Evolutionary conservation across 2,113 vertebrate species (phyloP).

Genomic region (Passerina amoena): DNA sequence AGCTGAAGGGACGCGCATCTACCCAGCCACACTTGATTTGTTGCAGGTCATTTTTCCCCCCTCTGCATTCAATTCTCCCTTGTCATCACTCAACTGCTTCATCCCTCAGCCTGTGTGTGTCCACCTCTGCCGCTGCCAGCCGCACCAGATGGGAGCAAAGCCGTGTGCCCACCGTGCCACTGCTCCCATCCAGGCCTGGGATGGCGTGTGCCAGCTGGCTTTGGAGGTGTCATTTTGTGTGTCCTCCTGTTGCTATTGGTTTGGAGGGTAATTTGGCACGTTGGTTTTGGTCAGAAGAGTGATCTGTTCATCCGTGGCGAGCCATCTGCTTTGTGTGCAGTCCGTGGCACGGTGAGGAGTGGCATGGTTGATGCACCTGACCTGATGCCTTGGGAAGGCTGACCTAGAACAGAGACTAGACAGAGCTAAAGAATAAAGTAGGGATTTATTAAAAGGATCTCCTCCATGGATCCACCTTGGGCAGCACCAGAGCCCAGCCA

Average conservation of each 20-base stretch:
- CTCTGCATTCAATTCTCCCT: not conserved
- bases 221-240: not conserved
- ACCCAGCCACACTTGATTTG: conserved; percentile 22
- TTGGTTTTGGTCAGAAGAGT: conserved; percentile 45
- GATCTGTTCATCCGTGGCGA: not conserved
- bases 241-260: conserved; percentile 41
- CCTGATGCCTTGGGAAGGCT: not conserved
- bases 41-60: not conserved
- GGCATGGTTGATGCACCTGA: not conserved
- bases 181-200: not conserved
- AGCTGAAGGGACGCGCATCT: not conserved
- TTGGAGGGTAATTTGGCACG: conserved; percentile 27
- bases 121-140: conserved; percentile 7
- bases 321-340: not conserved
- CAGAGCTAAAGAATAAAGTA: not conserved
- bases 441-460: not conserved
- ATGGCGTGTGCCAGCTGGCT: conserved; percentile 19
- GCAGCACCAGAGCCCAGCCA: not conserved
- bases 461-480: not conserved
- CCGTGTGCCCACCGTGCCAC: conserved; percentile 4
- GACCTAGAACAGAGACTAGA: not conserved
- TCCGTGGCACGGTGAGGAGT: not conserved
- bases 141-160: conserved; percentile 40
- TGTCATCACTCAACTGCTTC: conserved; percentile 8
- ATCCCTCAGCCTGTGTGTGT: not conserved